These are phyloP conservation scores for Chlorops oryzae DNA, from an alignment of 1,140 invertebrate genomes.

Conservation along the genomic window DNA sequence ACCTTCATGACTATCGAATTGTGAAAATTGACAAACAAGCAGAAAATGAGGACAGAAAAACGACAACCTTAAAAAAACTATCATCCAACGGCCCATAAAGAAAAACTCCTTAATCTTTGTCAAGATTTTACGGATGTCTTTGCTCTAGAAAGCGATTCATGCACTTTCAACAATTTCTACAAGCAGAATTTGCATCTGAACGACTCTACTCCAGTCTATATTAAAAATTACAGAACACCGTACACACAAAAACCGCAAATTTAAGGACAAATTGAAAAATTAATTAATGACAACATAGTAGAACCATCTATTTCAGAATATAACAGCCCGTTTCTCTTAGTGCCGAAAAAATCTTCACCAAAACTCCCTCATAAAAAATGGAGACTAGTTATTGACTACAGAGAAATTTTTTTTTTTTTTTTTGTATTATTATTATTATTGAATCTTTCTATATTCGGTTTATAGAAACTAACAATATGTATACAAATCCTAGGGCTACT, in stretches of 20 bases:
- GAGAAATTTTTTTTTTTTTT: too few species aligned
- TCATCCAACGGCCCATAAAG: not conserved
- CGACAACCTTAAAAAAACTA: not conserved
- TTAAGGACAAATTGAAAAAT: not conserved
- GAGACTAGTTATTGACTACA: too few species aligned
- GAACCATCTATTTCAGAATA: too few species aligned
- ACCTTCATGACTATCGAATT: not conserved
- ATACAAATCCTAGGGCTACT: too few species aligned
- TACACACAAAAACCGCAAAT: not conserved
- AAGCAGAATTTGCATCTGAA: not conserved
- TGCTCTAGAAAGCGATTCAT: not conserved
- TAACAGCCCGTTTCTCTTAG: too few species aligned
- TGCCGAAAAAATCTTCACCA: too few species aligned
- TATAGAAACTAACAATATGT: too few species aligned
- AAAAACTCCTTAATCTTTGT: not conserved
- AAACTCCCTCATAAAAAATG: too few species aligned
- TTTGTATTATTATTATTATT: too few species aligned
- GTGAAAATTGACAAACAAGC: not conserved
- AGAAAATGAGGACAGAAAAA: not conserved
- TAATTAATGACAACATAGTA: too few species aligned
- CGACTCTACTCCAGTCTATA: not conserved
- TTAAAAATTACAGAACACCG: not conserved
- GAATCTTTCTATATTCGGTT: too few species aligned
- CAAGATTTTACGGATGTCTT: not conserved
- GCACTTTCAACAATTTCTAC: slow-evolving; percentile 3